phyloP scores from a whole-genome alignment of 2,888 invertebrate genomes.

The Cataglyphis altisquamis region DNA sequence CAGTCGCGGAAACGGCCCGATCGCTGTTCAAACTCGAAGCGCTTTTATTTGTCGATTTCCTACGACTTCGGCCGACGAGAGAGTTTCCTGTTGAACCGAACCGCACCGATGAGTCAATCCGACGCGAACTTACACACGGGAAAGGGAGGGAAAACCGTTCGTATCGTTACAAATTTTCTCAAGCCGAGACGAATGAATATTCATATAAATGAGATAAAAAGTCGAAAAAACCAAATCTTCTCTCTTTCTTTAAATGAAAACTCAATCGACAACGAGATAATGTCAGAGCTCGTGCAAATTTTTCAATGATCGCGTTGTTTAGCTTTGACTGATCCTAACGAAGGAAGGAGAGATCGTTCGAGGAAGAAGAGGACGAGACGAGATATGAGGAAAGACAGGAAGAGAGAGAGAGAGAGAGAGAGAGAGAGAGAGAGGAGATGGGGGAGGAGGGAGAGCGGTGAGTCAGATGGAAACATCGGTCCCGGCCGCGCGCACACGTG shows the following conservation, averaged over 20 bases:
- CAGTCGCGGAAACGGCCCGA: conserved; percentile 58
- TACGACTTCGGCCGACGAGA: conserved; percentile 68
- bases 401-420: conserved; percentile 64
- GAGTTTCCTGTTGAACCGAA: conserved; percentile 69
- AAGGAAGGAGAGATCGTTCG: background rate
- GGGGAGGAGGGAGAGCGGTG: conserved; percentile 58
- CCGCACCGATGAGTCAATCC: conserved; percentile 60
- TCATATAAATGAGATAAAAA: background rate
- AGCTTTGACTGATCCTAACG: conserved; percentile 6
- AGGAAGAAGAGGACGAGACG: background rate
- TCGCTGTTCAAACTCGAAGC: conserved; percentile 69
- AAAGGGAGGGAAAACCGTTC: conserved; percentile 53
- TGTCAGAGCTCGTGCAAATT: conserved; percentile 54
- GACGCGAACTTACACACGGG: conserved; percentile 44
- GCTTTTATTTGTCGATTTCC: conserved; percentile 69
- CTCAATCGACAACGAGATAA: conserved; percentile 48
- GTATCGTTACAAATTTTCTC: conserved; percentile 9
- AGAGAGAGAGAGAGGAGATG: conserved; percentile 61
- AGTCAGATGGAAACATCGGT: conserved; percentile 69
- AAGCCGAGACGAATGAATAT: background rate
- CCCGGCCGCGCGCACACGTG: conserved; percentile 67
- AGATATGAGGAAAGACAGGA: conserved; percentile 30
- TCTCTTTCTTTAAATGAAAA: background rate
- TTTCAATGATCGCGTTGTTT: conserved; percentile 43
- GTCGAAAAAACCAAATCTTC: too few relatives aligned